phyloP scores from a whole-genome alignment of 2,797 vertebrate species.

The Parambassis ranga region DNA sequence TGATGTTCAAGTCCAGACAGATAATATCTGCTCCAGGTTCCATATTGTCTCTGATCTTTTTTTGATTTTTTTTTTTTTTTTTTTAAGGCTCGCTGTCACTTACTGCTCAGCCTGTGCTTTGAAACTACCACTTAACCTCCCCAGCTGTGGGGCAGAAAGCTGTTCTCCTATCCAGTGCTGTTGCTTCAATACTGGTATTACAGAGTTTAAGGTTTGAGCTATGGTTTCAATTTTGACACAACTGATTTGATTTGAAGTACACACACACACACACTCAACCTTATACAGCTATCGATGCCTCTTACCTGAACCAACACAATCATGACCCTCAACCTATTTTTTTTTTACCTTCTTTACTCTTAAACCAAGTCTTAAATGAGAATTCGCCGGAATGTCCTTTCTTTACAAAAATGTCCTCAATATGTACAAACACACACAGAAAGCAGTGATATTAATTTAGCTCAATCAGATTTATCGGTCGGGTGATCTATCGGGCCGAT shows the following conservation, averaged over 20 bases:
- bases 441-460: too few relatives aligned
- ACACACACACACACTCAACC: not conserved
- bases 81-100: slow-evolving; percentile 43
- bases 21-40: slow-evolving; percentile 53
- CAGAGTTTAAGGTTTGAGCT: slow-evolving; percentile 47
- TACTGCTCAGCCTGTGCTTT: slow-evolving; percentile 15
- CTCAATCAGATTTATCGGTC: too few relatives aligned
- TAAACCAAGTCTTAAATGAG: too few relatives aligned
- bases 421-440: too few relatives aligned
- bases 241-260: too few relatives aligned
- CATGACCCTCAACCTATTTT: too few relatives aligned
- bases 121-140: slow-evolving; percentile 56
- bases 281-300: too few relatives aligned
- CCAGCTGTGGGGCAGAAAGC: slow-evolving; percentile 34
- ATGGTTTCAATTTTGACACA: slow-evolving; percentile 58
- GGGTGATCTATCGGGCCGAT: too few relatives aligned
- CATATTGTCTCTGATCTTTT: slow-evolving; percentile 37
- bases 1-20: slow-evolving; percentile 33
- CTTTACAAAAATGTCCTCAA: too few relatives aligned
- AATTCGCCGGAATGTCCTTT: too few relatives aligned
- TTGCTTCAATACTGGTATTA: slow-evolving; percentile 35
- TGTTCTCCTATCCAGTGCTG: slow-evolving; percentile 1
- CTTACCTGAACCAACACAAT: too few relatives aligned
- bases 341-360: too few relatives aligned
- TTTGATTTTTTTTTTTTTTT: slow-evolving; percentile 29